phyloP scores from a whole-genome alignment of 2,888 invertebrate species.

The Ernsta delagoae region DNA sequence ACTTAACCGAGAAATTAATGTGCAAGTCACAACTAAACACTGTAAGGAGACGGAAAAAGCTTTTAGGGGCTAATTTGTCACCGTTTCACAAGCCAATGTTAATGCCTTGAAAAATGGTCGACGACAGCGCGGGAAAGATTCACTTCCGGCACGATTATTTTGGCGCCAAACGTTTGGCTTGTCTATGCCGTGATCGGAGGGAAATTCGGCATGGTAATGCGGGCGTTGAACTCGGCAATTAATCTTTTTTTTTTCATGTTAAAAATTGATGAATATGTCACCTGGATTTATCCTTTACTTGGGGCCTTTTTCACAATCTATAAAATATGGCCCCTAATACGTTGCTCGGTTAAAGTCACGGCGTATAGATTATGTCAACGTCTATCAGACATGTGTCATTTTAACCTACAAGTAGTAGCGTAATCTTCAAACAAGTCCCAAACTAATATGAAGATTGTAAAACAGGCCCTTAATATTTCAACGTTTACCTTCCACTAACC shows the following conservation, averaged over 20 bases:
- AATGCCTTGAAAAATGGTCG: slow-evolving; percentile 12
- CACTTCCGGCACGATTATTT: slow-evolving; percentile 13
- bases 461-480: no score
- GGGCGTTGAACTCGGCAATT: neutral
- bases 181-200: neutral
- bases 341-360: no score
- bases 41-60: neutral
- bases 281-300: no score
- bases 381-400: no score
- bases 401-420: no score
- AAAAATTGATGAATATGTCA: neutral
- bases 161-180: slow-evolving; percentile 3
- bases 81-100: slow-evolving; percentile 10
- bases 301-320: no score
- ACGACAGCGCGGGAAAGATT: slow-evolving; percentile 2
- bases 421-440: no score
- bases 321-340: no score
- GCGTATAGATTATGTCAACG: no score
- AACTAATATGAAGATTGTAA: no score
- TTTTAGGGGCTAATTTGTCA: slow-evolving; percentile 13
- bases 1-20: neutral
- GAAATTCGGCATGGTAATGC: slow-evolving; percentile 1
- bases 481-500: no score
- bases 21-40: slow-evolving; percentile 15
- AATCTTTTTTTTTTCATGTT: no score